Evolutionary conservation across 2,888 invertebrate species (phyloP).

Genomic region (Agrotis ipsilon): DNA sequence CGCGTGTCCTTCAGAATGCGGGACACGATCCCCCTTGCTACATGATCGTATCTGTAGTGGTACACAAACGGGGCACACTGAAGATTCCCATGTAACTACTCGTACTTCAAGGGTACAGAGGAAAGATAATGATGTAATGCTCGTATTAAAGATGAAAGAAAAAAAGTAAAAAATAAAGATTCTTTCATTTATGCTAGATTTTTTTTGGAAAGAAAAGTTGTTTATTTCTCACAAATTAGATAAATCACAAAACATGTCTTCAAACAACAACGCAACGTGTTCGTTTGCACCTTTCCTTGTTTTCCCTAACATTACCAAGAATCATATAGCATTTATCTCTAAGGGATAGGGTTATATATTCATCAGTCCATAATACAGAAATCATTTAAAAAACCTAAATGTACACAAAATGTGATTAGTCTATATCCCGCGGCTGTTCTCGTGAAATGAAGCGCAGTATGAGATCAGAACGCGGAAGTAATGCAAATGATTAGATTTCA

Average conservation of each 20-base stretch:
- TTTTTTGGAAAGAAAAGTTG: too few relatives aligned
- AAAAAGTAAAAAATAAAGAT: too few relatives aligned
- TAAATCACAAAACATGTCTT: too few relatives aligned
- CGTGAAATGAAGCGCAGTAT: conserved; percentile 88
- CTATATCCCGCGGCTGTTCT: conserved; percentile 63
- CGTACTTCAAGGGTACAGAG: conserved; percentile 11
- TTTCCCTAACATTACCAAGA: too few relatives aligned
- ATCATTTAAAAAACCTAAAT: conserved; percentile 23
- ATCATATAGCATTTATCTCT: too few relatives aligned
- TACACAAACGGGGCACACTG: conserved; percentile 19
- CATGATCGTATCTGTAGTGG: conserved; percentile 38
- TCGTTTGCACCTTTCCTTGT: neutral
- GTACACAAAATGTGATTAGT: conserved; percentile 67
- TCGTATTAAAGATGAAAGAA: too few relatives aligned
- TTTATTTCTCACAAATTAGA: too few relatives aligned
- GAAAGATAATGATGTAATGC: neutral
- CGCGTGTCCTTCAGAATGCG: conserved; percentile 69
- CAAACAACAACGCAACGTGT: neutral
- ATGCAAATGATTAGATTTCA: conserved; percentile 89
- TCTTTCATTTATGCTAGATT: too few relatives aligned
- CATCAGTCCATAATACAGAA: neutral
- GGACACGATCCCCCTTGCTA: conserved; percentile 68
- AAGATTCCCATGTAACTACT: conserved; percentile 34
- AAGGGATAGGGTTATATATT: too few relatives aligned
- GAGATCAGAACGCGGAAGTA: conserved; percentile 84